These are phyloP conservation scores for Caenorhabditis sp. DNA, from an alignment of 2,888 invertebrate species.

Conservation along the genomic window DNA sequence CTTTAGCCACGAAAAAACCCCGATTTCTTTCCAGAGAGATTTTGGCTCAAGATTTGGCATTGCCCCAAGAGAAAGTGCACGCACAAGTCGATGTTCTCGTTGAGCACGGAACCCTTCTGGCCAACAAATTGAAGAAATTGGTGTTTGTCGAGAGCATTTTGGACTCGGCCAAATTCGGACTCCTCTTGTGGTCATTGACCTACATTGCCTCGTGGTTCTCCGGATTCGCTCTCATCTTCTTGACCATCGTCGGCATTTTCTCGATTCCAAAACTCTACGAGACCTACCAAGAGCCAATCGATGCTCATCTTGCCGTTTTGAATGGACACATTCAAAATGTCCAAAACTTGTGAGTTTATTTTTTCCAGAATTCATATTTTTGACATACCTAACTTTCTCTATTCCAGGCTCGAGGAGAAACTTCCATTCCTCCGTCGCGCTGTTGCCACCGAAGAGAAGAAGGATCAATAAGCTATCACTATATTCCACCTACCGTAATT, in stretches of 20 bases:
- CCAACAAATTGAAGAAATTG: conserved; percentile 85
- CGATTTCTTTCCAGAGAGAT: conserved; percentile 73
- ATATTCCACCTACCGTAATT: background rate
- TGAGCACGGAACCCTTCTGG: conserved; percentile 84
- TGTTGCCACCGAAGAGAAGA: conserved; percentile 52
- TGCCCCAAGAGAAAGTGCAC: conserved; percentile 90
- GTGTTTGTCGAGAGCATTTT: conserved; percentile 96
- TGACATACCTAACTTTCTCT: background rate
- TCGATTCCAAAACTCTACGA: conserved; percentile 69
- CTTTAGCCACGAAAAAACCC: too few relatives aligned
- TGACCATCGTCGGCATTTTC: conserved; percentile 74
- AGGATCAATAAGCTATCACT: conserved; percentile 49
- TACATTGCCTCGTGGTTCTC: conserved; percentile 99
- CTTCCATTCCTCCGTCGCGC: conserved; percentile 65
- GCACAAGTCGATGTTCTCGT: conserved; percentile 85
- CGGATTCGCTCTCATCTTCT: conserved; percentile 95
- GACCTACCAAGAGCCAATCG: conserved; percentile 69
- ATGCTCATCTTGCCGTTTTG: conserved; percentile 62
- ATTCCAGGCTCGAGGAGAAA: conserved; percentile 64
- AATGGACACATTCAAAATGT: conserved; percentile 65
- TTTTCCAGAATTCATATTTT: background rate
- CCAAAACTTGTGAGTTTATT: conserved; percentile 54
- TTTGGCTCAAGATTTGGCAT: conserved; percentile 85
- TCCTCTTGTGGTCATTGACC: conserved; percentile 93
- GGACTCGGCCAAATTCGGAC: conserved; percentile 84